Evolutionary conservation across 2,113 vertebrate species (phyloP).

Genomic region (Cercocebus atys): DNA sequence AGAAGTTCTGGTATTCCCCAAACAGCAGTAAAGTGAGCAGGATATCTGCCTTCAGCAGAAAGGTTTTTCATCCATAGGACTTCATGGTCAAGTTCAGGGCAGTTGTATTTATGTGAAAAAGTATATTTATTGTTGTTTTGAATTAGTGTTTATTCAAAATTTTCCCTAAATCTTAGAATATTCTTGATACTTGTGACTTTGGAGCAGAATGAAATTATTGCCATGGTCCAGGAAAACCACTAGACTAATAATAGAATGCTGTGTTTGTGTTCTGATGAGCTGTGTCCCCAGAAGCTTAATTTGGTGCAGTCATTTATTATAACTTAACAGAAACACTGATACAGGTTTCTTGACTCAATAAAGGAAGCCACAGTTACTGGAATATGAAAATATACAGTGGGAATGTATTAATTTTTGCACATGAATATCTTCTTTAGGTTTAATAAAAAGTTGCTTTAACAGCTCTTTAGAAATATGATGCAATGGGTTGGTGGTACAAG

Average conservation of each 20-base stretch:
- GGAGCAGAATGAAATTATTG: background rate
- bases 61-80: background rate
- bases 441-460: background rate
- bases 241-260: background rate
- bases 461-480: background rate
- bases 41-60: background rate
- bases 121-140: background rate
- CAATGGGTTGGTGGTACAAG: background rate
- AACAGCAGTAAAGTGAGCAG: accelerated
- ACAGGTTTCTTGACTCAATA: background rate
- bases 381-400: background rate
- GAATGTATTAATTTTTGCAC: background rate
- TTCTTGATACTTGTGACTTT: background rate
- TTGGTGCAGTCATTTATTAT: background rate
- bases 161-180: background rate
- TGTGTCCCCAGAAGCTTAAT: background rate
- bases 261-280: accelerated
- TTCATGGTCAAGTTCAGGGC: accelerated
- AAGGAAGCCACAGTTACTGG: background rate
- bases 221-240: background rate
- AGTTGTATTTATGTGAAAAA: background rate
- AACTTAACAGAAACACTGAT: background rate
- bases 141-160: background rate
- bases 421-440: background rate
- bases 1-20: background rate